Base-by-base conservation (phyloP, 2,888 invertebrate genomes). In the Dynastes tityus region DNA sequence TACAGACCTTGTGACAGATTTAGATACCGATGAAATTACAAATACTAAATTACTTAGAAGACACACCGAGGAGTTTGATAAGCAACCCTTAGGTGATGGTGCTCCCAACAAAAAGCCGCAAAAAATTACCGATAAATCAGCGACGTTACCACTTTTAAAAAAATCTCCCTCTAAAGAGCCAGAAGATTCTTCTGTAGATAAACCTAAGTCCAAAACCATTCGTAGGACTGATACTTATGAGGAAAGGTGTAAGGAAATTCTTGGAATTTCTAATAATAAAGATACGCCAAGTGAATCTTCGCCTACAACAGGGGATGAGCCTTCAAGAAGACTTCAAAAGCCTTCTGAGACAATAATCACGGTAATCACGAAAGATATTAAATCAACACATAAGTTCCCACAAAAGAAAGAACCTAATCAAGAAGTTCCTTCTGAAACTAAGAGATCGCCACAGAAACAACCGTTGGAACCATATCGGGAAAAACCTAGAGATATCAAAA, bases 221-320 rank as follows among this genome's bases (percentile, higher is more conserved):
- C 91, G 91, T 81, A 90, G 94, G 83, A 91, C 93, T 53, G 94
- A 94, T 87, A 94, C 94, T 1, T 94, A 94, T 81, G 94, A 94
- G 86, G 94, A 94, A 86, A 90, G 94, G 49, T 94, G 94, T 82
- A 90, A 92, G 53, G 92, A 93, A 84, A 94, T 94, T 83, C 89
- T 94, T 55, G 94, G 94, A 2, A 92, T 94, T 89, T 87, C 90
- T 68, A 89, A 90, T 77, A 88, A 88, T 77, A 88, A 88, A 49
- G 88, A 85, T 0, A 85, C 71, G 9, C 75, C 70, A 1, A 76
- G 11, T 6, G 75, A 78, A 53, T 27, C 37, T 27, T 65, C n/a
- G n/a, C 40, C 16, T 22, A 22, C 22, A 8, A 22, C 13, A 65
- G 22, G 27, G 65, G 22, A 65, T n/a, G 16, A 13, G 13, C 37